phyloP scores from a whole-genome alignment of 2,797 vertebrate species.

The Coccyzus lansbergi region DNA sequence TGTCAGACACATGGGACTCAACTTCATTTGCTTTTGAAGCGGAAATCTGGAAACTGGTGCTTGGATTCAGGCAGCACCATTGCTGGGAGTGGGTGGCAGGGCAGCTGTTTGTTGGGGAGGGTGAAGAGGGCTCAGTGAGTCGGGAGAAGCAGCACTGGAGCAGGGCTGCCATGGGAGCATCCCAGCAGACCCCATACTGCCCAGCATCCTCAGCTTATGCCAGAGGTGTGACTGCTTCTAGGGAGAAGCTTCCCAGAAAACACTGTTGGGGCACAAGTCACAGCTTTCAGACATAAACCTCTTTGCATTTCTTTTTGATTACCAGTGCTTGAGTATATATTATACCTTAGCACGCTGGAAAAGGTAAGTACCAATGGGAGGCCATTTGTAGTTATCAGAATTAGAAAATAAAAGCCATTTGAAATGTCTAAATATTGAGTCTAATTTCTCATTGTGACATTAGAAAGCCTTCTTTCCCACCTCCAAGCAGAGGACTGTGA shows the following conservation, averaged over 20 bases:
- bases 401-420: neutral
- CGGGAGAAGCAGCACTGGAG: accelerated
- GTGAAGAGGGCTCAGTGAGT: neutral
- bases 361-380: neutral
- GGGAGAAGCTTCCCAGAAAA: neutral
- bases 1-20: too few species aligned
- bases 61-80: accelerated
- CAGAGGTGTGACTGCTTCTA: neutral
- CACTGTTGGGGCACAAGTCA: accelerated
- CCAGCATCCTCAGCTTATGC: accelerated
- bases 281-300: neutral
- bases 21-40: neutral
- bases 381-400: neutral
- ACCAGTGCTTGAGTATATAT: accelerated
- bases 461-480: neutral
- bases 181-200: accelerated
- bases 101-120: neutral
- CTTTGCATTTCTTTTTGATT: neutral
- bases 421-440: constrained; percentile 1
- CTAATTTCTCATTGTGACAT: neutral
- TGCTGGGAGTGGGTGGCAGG: neutral
- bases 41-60: neutral
- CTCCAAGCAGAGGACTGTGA: neutral
- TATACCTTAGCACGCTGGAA: neutral
- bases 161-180: accelerated